phyloP scores from a whole-genome alignment of 2,797 vertebrate species.

The Ceryle rudis region DNA sequence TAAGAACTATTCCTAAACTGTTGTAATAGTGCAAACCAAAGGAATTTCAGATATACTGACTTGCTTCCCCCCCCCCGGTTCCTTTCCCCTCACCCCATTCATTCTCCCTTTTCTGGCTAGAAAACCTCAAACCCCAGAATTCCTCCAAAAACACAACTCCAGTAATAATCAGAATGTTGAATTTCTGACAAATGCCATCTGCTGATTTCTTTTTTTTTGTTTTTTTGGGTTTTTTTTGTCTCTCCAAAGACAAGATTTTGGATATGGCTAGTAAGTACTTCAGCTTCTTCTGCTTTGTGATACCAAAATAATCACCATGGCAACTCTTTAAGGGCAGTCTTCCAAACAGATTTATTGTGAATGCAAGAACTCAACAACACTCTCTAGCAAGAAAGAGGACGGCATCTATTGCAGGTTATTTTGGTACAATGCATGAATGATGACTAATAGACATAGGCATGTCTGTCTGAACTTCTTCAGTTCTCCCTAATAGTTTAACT shows the following conservation, averaged over 20 bases:
- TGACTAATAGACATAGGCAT: conserved; percentile 45
- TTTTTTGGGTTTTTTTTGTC: neutral
- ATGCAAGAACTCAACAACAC: conserved; percentile 77
- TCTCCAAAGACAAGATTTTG: conserved; percentile 78
- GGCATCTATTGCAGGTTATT: conserved; percentile 32
- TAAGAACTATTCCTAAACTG: neutral
- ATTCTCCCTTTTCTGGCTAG: conserved; percentile 31
- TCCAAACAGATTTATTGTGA: conserved; percentile 80
- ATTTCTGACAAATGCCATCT: conserved; percentile 83
- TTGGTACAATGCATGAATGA: conserved; percentile 51
- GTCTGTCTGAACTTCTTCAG: conserved; percentile 37
- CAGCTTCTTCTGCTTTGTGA: conserved; percentile 78
- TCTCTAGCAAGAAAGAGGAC: conserved; percentile 66
- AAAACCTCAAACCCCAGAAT: conserved; percentile 39
- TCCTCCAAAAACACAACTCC: conserved; percentile 28
- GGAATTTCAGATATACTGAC: conserved; percentile 14
- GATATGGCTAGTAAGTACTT: conserved; percentile 78
- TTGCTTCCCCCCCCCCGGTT: neutral
- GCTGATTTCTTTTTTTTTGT: conserved; percentile 59
- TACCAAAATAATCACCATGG: conserved; percentile 84
- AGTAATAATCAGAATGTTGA: conserved; percentile 78
- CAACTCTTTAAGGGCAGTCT: conserved; percentile 77
- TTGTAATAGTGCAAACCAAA: conserved; percentile 11
- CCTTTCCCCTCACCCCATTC: neutral
- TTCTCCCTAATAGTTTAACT: conserved; percentile 42